Base-by-base conservation (phyloP, 2,113 vertebrate genomes). In the Bambusicola thoracicus region DNA sequence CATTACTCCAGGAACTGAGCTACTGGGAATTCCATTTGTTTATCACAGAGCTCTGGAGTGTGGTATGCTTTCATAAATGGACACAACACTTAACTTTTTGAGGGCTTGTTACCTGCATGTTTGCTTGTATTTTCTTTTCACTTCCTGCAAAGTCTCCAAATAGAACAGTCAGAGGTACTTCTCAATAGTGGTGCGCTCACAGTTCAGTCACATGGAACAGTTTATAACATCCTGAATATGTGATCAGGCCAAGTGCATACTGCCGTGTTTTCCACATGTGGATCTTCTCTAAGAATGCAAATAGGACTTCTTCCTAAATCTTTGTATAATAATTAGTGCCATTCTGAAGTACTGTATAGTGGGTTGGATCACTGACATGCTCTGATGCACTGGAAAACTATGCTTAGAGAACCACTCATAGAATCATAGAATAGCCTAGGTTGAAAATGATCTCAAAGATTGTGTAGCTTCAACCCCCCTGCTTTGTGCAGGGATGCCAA, bases 121-220 rank as follows among this genome's bases (percentile, higher is more conserved):
- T 6, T 55, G 40, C 46, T 81, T 24, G 4, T 29, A 8, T 56
- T 21, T 20, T 73, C 44, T 66, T 59, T 44, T 44, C 8, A 11
- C 11, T 3, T 17, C 55, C 13, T 17, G 3, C 27, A 13, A 0
- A 0, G 9, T 69, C 48, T 69, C 48, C 25, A 15, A 19, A 1
- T 69, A n/a, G 4, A 18, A 32, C 29, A 68, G 53, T n/a, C 55
- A 58, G 44, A 34, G 44, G 25, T 18, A 14, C 32, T 66, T 78
- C 11, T 79, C 14, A 36, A 1, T 51, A 61, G 19, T 40, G 29
- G 7, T 79, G 8, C 8, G 20, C 38, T 49, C 65, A 36, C 0
- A 17, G 13, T 72, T 65, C 24, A 58, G 38, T 85, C 40, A 53
- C 24, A 34, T 20, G 38, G 30, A 80, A 29, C n/a, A 68, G 29